These are phyloP conservation scores for Microtus montanus DNA, from an alignment of 2,113 vertebrate species.

Conservation along the genomic window DNA sequence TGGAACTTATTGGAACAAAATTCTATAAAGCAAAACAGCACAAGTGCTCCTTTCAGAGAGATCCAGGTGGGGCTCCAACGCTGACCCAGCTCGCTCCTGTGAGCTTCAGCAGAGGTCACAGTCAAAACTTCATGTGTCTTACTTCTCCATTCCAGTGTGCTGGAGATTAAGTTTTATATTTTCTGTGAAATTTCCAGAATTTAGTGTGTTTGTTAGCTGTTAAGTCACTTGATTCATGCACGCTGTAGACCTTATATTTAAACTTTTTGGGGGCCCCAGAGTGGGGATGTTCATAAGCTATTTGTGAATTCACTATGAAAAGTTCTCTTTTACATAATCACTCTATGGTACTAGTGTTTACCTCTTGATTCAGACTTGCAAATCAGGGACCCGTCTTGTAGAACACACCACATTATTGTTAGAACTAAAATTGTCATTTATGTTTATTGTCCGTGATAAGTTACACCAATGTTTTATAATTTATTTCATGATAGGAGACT, in stretches of 20 bases:
- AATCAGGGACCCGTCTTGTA: neutral
- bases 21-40: neutral
- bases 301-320: constrained; percentile 6
- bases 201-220: neutral
- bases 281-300: neutral
- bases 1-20: constrained; percentile 22
- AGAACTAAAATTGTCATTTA: constrained; percentile 26
- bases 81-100: neutral
- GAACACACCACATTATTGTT: neutral
- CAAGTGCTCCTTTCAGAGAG: neutral
- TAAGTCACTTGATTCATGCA: neutral
- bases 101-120: neutral
- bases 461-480: neutral
- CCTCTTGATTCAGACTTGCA: neutral
- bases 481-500: neutral
- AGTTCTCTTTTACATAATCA: neutral
- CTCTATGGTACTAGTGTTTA: neutral
- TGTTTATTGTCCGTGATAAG: constrained; percentile 18
- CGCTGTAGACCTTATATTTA: neutral
- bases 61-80: neutral
- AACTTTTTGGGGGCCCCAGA: neutral
- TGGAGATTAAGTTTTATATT: constrained; percentile 6
- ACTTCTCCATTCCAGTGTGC: constrained; percentile 5
- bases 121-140: neutral
- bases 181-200: neutral